Percentiles rank a stretch among this genome's conserved stretches.
phyloP scores from a whole-genome alignment of 2,113 vertebrate genomes.

The Neopipo cinnamomea region DNA sequence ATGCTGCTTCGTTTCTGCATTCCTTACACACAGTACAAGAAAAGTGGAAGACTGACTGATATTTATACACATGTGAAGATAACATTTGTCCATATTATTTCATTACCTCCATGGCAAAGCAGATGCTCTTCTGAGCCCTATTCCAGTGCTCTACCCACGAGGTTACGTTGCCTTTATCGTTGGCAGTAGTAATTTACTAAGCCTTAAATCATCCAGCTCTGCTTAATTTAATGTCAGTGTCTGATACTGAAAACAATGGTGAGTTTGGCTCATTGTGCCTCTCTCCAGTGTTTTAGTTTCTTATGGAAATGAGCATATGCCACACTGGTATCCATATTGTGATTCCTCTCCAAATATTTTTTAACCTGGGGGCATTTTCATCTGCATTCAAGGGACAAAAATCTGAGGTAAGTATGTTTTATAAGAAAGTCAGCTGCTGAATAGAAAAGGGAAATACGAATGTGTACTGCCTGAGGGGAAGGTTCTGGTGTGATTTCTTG shows the following conservation, averaged over 20 bases:
- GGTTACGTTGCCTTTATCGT: background rate
- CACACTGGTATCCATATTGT: background rate
- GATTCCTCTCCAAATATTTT: background rate
- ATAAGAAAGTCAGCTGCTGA: background rate
- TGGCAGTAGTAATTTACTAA: background rate
- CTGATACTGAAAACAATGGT: background rate
- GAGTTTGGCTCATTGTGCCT: background rate
- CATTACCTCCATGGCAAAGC: background rate
- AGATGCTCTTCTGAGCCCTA: background rate
- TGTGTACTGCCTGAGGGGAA: background rate
- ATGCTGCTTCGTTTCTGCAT: background rate
- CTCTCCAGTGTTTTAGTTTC: background rate
- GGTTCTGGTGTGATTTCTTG: background rate
- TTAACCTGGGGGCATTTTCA: background rate
- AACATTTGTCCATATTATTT: background rate
- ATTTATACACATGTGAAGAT: background rate
- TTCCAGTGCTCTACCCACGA: background rate
- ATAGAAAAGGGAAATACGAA: background rate
- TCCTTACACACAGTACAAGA: slow-evolving; percentile 1
- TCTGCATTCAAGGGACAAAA: background rate
- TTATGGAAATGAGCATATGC: background rate
- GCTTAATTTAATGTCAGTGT: background rate
- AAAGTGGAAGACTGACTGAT: background rate
- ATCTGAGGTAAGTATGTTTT: background rate
- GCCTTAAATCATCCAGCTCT: background rate